Evolutionary conservation across 2,797 vertebrate species (phyloP), one percentile per base, ranked within the genome.

Genomic region (Ara ararauna): DNA sequence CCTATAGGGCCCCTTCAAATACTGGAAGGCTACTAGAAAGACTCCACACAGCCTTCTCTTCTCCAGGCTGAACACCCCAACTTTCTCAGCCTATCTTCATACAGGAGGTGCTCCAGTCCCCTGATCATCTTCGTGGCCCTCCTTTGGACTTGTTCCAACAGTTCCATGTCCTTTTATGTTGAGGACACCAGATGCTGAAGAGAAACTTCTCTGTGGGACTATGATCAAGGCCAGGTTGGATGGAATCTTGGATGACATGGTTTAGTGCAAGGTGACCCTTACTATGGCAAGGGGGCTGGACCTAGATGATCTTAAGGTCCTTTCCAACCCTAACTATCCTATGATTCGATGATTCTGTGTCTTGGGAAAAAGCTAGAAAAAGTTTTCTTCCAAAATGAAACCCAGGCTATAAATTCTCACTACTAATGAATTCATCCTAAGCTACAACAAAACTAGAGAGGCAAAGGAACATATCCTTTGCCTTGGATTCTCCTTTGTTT

Each of bases 391-490:
- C 5, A 13, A 16, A 79, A 76, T 45, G 13, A 76, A 84, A 47
- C 4, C 16, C 29, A 68, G n/a, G 5, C 10, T 60, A 17, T 36
- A 71, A 61, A 30, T 48, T 17, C 3, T 51, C 6, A 9, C 38
- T 87, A 48, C 21, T 65, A 62, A 42, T 45, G 9, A 73, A 26
- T 34, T 42, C 1, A n/a, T 50, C 10, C 79, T 61, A 51, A 62
- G 10, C 2, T 13, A 50, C 34, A 30, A 36, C 6, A 62, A 66
- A 74, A 48, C 0, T 13, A 66, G 11, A 45, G 11, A 32, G 16
- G 1, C 2, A 64, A 72, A 27, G 16, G 1, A 42, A 29, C 5
- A 23, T 18, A 12, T 26, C 0, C 10, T 51, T 79, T 50, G 2
- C 4, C 5, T 77, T 40, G 2, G 2, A 27, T 38, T 26, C 10